Conservation (phyloP, 2,113 vertebrate genomes). For the Struthio camelus region DNA sequence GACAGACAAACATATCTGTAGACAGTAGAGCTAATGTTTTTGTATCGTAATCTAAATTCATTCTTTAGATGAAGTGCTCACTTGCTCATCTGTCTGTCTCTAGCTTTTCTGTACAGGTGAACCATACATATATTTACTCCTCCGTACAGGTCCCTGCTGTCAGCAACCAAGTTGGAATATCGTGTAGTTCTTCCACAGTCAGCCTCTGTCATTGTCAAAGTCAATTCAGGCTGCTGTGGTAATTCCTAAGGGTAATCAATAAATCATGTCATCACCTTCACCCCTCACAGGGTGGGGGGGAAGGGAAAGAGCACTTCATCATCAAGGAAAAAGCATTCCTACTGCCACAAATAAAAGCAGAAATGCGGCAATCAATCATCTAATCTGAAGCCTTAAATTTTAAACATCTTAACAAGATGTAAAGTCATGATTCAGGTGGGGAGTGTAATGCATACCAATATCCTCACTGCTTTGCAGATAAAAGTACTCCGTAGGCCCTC, state of each 20-base stretch:
- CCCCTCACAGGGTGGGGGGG: constrained; percentile 41
- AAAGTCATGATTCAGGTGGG: constrained; percentile 73
- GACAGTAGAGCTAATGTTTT: not conserved
- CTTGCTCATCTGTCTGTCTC: not conserved
- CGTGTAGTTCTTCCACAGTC: constrained; percentile 68
- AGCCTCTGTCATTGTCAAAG: constrained; percentile 78
- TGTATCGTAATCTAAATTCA: not conserved
- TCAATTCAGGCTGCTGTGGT: constrained; percentile 60
- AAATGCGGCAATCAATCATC: constrained; percentile 74
- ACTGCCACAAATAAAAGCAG: constrained; percentile 72
- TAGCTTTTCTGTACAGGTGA: constrained; percentile 30
- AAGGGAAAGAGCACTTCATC: constrained; percentile 69
- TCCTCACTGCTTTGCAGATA: constrained; percentile 31
- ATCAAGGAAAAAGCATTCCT: constrained; percentile 71
- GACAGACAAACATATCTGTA: not conserved
- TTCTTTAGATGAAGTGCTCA: not conserved
- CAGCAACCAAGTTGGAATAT: constrained; percentile 53
- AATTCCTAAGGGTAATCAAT: constrained; percentile 80
- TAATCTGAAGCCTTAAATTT: constrained; percentile 70
- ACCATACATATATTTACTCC: not conserved
- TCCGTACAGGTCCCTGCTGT: constrained; percentile 11
- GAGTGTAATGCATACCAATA: constrained; percentile 56
- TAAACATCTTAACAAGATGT: constrained; percentile 80
- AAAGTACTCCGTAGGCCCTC: constrained; percentile 33
- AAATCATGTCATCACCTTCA: constrained; percentile 80